Evolutionary conservation across 2,797 vertebrate species (phyloP).

Genomic region (Gadopsis bispinosus): DNA sequence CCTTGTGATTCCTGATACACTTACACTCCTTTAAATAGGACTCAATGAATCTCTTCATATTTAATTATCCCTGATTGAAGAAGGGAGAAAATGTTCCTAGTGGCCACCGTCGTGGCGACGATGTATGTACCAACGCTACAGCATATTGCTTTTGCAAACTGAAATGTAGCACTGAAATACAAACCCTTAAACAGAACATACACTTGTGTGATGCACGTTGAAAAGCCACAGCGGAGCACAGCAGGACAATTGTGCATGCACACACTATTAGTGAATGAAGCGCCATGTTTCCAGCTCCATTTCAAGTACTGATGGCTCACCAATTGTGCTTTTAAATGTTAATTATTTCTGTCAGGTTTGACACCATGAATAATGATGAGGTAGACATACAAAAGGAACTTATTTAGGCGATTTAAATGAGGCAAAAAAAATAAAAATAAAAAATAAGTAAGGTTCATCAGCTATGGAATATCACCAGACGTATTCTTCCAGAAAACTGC

Average conservation of each 20-base stretch:
- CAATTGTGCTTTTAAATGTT: conserved; percentile 2
- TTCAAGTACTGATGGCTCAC: not conserved
- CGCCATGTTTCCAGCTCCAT: not conserved
- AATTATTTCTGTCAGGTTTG: conserved; percentile 15
- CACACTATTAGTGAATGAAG: conserved; percentile 3
- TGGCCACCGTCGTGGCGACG: accelerated
- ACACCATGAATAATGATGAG: conserved; percentile 24
- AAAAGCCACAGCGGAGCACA: not conserved
- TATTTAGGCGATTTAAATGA: conserved; percentile 9
- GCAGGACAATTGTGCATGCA: conserved; percentile 5
- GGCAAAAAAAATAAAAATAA: no score
- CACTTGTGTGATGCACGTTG: not conserved
- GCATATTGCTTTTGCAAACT: not conserved
- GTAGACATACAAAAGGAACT: not conserved
- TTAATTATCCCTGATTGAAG: not conserved
- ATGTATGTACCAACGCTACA: not conserved
- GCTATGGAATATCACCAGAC: not conserved
- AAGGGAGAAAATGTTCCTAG: conserved; percentile 18
- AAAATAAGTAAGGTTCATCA: no score
- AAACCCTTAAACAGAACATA: not conserved
- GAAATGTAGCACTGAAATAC: not conserved
- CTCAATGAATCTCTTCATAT: not conserved
- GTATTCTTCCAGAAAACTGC: not conserved
- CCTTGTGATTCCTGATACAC: not conserved
- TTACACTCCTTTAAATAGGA: not conserved